phyloP scores from a whole-genome alignment of 2,797 vertebrate species.

The Pangasius krempfi region DNA sequence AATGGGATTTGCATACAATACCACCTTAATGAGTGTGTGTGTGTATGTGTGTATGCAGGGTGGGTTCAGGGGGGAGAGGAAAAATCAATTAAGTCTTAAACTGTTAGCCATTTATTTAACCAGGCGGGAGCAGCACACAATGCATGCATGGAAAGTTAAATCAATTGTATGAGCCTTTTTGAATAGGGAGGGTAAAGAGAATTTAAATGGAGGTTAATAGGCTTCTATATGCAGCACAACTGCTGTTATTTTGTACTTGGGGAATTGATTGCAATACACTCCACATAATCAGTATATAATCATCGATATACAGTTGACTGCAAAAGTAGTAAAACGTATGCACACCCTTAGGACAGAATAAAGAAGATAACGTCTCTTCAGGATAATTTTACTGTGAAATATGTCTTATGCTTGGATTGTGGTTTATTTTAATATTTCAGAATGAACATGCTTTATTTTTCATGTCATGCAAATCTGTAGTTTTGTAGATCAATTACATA shows the following conservation, averaged over 20 bases:
- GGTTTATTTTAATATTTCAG: neutral
- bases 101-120: constrained; percentile 79
- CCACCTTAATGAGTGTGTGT: constrained; percentile 65
- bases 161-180: constrained; percentile 63
- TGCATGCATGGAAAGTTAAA: constrained; percentile 68
- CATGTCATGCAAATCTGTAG: neutral
- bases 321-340: neutral
- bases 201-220: constrained; percentile 64
- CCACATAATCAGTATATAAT: constrained; percentile 28
- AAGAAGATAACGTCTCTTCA: neutral
- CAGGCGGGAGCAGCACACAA: constrained; percentile 71
- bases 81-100: constrained; percentile 81
- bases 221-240: constrained; percentile 52
- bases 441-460: neutral
- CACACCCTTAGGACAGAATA: neutral
- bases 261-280: constrained; percentile 31
- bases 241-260: constrained; percentile 48
- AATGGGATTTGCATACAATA: constrained; percentile 86
- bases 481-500: neutral
- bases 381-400: neutral
- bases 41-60: neutral
- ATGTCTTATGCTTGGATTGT: neutral
- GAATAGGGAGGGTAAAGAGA: constrained; percentile 59
- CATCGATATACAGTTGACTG: constrained; percentile 1
- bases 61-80: constrained; percentile 41